Percentiles rank a stretch among this genome's conserved stretches.
These are phyloP conservation scores for Eupleurogrammus muticus DNA, from an alignment of 2,797 vertebrate species.

Conservation along the genomic window DNA sequence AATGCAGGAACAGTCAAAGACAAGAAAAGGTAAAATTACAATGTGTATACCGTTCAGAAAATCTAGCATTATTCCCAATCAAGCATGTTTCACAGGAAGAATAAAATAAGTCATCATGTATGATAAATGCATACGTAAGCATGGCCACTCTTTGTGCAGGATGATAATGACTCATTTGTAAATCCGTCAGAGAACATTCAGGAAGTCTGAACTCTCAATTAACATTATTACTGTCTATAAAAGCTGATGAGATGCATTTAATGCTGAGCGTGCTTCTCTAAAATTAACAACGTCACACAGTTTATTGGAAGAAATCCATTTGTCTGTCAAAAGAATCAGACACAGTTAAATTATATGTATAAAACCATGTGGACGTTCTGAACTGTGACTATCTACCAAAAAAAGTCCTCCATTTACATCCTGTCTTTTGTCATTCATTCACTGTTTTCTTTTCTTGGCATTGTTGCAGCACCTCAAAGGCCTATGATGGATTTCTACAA, in stretches of 20 bases:
- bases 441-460: neutral
- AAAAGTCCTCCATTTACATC: constrained; percentile 6
- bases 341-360: neutral
- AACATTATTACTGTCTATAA: constrained; percentile 61
- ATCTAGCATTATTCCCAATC: constrained; percentile 3
- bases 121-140: constrained; percentile 29
- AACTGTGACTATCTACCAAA: constrained; percentile 14
- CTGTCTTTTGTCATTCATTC: constrained; percentile 19
- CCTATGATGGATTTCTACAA: constrained; percentile 19
- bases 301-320: constrained; percentile 56
- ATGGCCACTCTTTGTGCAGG: constrained; percentile 2
- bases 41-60: neutral
- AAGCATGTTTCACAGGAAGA: constrained; percentile 3
- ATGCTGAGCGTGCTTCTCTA: constrained; percentile 41
- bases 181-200: constrained; percentile 44
- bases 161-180: constrained; percentile 34
- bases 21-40: constrained; percentile 4
- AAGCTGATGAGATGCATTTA: constrained; percentile 56
- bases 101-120: constrained; percentile 10
- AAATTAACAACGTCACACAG: constrained; percentile 34
- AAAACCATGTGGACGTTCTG: neutral
- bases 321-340: constrained; percentile 40
- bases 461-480: constrained; percentile 4
- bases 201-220: constrained; percentile 47
- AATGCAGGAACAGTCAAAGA: constrained; percentile 38